A percentile compares a stretch with the other conserved stretches of the same genome.
These are phyloP conservation scores for Proctacanthus coquilletti DNA, from an alignment of 1,140 invertebrate species.

Conservation along the genomic window DNA sequence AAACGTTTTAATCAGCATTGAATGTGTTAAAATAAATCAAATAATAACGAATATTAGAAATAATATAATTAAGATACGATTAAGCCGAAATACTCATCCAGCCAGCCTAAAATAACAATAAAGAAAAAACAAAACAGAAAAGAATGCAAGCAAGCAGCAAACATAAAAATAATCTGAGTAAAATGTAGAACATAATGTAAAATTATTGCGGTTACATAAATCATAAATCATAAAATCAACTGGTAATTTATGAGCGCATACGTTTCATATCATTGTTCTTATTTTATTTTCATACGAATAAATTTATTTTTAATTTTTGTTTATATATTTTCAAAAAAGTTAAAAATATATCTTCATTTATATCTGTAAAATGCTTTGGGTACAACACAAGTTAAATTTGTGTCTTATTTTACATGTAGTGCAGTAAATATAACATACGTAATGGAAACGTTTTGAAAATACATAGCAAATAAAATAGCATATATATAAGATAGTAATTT, in stretches of 20 bases:
- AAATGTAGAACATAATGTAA: no score
- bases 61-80: no score
- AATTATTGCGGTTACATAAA: no score
- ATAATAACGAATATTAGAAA: no score
- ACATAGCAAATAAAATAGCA: neutral
- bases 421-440: neutral
- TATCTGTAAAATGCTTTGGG: neutral
- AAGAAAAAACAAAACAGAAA: no score
- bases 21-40: no score
- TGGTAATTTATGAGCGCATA: neutral
- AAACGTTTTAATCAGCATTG: no score
- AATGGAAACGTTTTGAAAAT: constrained; percentile 3
- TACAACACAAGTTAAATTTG: neutral
- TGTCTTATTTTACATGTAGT: neutral
- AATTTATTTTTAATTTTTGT: neutral
- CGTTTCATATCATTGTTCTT: neutral
- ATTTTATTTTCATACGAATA: no score
- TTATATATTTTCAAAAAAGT: constrained; percentile 7
- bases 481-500: neutral
- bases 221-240: neutral
- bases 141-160: no score
- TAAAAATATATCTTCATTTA: constrained; percentile 4
- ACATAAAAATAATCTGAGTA: no score
- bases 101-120: no score
- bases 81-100: no score